phyloP scores from a whole-genome alignment of 2,797 vertebrate genomes.

The Hippoglossus hippoglossus region DNA sequence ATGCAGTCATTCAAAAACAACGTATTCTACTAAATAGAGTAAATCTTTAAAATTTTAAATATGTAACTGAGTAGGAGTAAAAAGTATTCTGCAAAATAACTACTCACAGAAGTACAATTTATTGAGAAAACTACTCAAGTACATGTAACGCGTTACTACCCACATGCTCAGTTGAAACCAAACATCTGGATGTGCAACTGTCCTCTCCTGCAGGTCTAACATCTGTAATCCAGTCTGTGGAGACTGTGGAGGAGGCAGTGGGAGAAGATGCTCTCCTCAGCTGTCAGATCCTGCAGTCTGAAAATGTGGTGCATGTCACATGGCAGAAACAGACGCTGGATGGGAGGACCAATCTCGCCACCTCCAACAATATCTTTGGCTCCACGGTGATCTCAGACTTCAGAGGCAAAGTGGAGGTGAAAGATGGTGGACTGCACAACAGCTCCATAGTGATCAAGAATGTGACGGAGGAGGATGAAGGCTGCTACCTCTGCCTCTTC shows the following conservation, averaged over 20 bases:
- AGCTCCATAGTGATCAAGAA: constrained; percentile 48
- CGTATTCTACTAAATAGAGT: too few species aligned
- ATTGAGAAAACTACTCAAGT: too few species aligned
- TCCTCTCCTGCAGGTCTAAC: constrained; percentile 33
- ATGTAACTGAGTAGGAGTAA: too few species aligned
- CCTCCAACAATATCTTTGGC: not conserved
- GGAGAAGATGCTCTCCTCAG: constrained; percentile 20
- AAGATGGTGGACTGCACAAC: constrained; percentile 22
- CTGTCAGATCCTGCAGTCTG: constrained; percentile 27
- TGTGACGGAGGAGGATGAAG: constrained; percentile 32
- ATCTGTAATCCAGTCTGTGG: constrained; percentile 16
- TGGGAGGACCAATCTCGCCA: constrained; percentile 4
- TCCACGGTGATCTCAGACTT: not conserved
- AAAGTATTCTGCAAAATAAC: too few species aligned
- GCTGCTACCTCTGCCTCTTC: constrained; percentile 63
- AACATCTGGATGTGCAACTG: not conserved
- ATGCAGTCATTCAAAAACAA: too few species aligned
- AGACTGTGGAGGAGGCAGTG: not conserved
- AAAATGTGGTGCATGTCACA: constrained; percentile 49
- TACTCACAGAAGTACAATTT: too few species aligned
- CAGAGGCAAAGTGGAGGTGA: constrained; percentile 22
- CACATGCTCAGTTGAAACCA: not conserved
- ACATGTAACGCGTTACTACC: too few species aligned
- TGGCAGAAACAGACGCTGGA: constrained; percentile 46
- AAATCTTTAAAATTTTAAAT: too few species aligned